Conservation (phyloP, 92 coral and sea anemone species). For the Heliopora coerulea region DNA sequence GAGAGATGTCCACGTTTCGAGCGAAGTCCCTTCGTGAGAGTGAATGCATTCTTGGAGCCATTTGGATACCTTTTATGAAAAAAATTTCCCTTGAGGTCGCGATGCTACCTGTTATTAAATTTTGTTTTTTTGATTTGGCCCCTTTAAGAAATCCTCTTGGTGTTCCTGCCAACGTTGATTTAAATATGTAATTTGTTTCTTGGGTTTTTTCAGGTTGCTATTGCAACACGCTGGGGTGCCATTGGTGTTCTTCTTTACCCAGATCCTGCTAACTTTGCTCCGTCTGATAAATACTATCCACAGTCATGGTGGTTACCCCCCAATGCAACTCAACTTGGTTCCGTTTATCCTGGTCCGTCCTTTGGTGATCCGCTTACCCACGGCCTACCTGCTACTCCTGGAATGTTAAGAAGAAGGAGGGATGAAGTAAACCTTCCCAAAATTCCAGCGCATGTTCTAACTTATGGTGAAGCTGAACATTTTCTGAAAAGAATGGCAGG, state of each 20-base stretch:
- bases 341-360: constrained; percentile 60
- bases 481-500: constrained; percentile 73
- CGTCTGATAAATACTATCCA: constrained; percentile 68
- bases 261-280: constrained; percentile 73
- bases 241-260: constrained; percentile 74
- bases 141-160: too few species aligned
- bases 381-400: constrained; percentile 73
- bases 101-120: too few species aligned
- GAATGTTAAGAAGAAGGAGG: constrained; percentile 59
- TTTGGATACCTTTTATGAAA: too few species aligned
- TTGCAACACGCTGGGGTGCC: constrained; percentile 74
- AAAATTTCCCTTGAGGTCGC: too few species aligned
- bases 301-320: constrained; percentile 79
- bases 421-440: constrained; percentile 69
- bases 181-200: too few species aligned
- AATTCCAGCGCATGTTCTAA: constrained; percentile 91
- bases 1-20: too few species aligned
- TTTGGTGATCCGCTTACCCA: constrained; percentile 92
- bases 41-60: too few species aligned
- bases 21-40: too few species aligned
- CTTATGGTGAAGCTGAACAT: constrained; percentile 84
- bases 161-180: too few species aligned
- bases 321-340: constrained; percentile 84
- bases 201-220: constrained; percentile 59
- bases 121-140: too few species aligned